Evolutionary conservation across 2,113 vertebrate genomes (phyloP), one percentile per base, ranked within the genome.

Genomic region (Carassius carassius): DNA sequence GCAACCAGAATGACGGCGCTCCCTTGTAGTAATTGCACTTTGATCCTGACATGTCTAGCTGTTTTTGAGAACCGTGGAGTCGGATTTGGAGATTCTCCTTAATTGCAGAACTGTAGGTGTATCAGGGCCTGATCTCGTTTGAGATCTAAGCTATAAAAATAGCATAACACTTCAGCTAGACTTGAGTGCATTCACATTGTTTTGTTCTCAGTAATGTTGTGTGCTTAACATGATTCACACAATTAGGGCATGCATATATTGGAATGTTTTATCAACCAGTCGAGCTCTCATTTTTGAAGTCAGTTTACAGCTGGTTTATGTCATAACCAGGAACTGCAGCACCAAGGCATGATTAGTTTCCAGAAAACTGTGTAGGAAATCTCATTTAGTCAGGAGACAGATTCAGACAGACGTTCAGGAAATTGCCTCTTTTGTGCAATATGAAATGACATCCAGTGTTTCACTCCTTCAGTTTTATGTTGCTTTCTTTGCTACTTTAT

Each of bases 41-140:
- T 67, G 62, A 81, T 67, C 62, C 23, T 9, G 41, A 67, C 44
- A 32, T 5, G 10, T 67, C 78, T 29, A 25, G 56, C 0, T 78
- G 16, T 32, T 70, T 70, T 70, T 81, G n/a, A 67, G 9, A 23
- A 67, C 37, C 67, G 58, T 35, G 51, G 25, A 29, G 78, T 44
- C 5, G 9, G 41, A 80, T 65, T 1, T 16, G 47, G 58, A 19
- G 25, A 16, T 44, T 51, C 25, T 51, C 8, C 12, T n/a, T 81
- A 81, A 69, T 70, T 81, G 63, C 25, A 14, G 41, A 35, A 32
- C 19, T 3, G 63, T 81, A 54, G 63, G 79, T 69, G 62, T 81
- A 9, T 81, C 62, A 9, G 41, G 41, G 23, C 9, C 47, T 54
- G 8, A 4, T 65, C 37, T 11, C 17, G 14, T 63, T 35, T 8